Base-by-base conservation (phyloP, 2,113 vertebrate genomes). In the Neodon shergylaensis region DNA sequence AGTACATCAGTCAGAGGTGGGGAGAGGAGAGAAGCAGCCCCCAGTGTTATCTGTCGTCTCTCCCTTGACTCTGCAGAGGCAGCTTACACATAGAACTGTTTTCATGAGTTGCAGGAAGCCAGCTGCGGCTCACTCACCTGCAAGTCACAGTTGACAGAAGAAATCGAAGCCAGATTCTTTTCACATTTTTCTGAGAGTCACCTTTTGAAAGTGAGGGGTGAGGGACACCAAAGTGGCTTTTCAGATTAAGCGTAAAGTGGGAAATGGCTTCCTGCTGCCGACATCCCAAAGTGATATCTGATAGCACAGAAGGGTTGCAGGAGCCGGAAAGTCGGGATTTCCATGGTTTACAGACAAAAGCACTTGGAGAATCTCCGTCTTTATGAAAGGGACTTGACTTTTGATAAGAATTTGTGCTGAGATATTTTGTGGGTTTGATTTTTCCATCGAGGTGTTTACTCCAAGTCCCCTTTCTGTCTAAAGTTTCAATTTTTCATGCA, bases 1-100 rank as follows among this genome's bases (percentile, higher is more conserved):
- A 12, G 7, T 36, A 66, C 36, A 13, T 24, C 21, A 5, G 11
- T 44, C 13, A 31, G 61, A 72, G 77, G 47, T 5, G 19, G 8
- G 4, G 87, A 52, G 42, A 74, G 7, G 9, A 33, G 26, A 17
- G 5, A 44, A 54, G 31, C 0, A 0, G 6, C 54, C 12, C 44
- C 58, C 22, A 1, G 76, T 2, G 24, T 21, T 4, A 0, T 1
- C 42, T 17, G 31, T 36, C 24, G 9, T 1, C 19, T 54, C 17
- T 5, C 13, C 7, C 63, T 42, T 7, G 84, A 58, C 52, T 22
- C 5, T 0, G 14, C 24, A 54, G 63, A 78, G 24, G 28, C 7
- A 9, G 24, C 72, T 39, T 42, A 8, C 65, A 2, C 6, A 1
- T 3, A 7, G 52, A 78, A 74, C 54, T 9, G 36, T 31, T 26